These are phyloP conservation scores for Dasyornis broadbenti DNA, from an alignment of 2,113 vertebrate genomes.

Conservation along the genomic window DNA sequence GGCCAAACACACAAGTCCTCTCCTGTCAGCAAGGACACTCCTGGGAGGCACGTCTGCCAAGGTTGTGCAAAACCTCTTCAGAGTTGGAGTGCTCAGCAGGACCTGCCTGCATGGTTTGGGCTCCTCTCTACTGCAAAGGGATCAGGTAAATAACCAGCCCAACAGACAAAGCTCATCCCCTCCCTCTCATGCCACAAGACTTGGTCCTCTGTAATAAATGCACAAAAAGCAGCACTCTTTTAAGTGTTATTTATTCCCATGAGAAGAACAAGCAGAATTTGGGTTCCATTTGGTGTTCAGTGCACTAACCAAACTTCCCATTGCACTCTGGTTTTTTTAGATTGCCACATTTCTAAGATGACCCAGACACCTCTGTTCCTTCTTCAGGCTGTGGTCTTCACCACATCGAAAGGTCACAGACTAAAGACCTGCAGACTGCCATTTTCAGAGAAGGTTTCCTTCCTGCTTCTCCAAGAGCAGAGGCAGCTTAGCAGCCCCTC, in stretches of 20 bases:
- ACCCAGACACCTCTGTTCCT: neutral
- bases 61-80: neutral
- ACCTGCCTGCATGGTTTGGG: neutral
- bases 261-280: neutral
- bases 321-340: neutral
- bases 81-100: neutral
- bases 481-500: neutral
- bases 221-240: neutral
- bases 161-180: neutral
- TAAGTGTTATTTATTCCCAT: neutral
- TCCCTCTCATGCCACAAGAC: fast-evolving
- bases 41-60: neutral
- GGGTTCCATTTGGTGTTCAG: neutral
- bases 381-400: neutral
- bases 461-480: neutral
- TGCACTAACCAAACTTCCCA: neutral
- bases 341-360: neutral
- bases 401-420: neutral
- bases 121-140: neutral
- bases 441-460: neutral
- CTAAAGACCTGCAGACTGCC: neutral
- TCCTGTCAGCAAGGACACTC: neutral
- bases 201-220: neutral
- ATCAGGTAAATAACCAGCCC: neutral
- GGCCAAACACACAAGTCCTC: fast-evolving